Base-by-base conservation (phyloP, 1,140 invertebrate genomes). In the Pectinophora gossypiella region DNA sequence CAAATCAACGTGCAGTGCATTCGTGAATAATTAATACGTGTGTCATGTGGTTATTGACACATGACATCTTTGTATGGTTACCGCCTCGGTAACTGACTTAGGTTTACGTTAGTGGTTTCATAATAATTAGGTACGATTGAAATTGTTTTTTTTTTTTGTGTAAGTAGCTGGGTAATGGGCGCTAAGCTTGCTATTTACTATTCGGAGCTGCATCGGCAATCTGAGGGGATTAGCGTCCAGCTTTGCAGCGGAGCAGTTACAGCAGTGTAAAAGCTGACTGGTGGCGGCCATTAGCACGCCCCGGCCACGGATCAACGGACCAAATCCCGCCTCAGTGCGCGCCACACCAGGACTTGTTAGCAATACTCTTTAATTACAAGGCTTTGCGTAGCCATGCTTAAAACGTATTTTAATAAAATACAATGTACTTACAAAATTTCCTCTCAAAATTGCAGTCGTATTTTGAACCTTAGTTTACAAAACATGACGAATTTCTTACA, bases 201-300 rank as follows among this genome's bases (percentile, higher is more conserved):
- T 32, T 32, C 6, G 27, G 27, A 12, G 27, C 27, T 3, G 27
- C 27, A 32, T 9, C 27, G n/a, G 27, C 27, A n/a, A 32, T 32
- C 27, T 32, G n/a, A 32, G 27, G 9, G 27, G 27, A 32, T 32
- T 32, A 32, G 9, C 27, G 27, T 32, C 27, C 27, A 32, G 36
- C 36, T 13, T 10, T 40, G n/a, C 10, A 40, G 36, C 36, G 15
- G 12, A 27, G 23, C n/a, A 15, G 36, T 40, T 40, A 40, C 36
- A 40, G 36, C 36, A 15, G 6, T 40, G 36, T 40, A 40, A 40
- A 27, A 40, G 36, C 36, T 40, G 36, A 40, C 36, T 10, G 36
- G 36, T 10, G 36, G 36, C 13, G 36, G 36, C 36, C 36, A 40
- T 40, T 40, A 40, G 36, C 36, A 40, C 36, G 36, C 36, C 16